Evolutionary conservation across 1,140 invertebrate genomes (phyloP), one percentile per base, ranked within the genome.

Genomic region (Phenacoccus solenopsis): DNA sequence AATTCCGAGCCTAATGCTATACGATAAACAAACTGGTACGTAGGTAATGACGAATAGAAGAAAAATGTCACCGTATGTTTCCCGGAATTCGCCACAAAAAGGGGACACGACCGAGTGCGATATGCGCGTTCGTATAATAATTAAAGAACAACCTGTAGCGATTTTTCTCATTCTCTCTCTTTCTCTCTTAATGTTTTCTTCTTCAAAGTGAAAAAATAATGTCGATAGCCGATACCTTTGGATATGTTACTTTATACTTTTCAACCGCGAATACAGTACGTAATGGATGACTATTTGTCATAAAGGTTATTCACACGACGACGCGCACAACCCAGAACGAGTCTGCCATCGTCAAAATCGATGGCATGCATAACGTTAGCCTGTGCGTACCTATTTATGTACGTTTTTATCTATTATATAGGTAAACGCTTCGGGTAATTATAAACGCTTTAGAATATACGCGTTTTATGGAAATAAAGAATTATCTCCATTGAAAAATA

Each of bases 401-500:
- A n/a, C n/a, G n/a, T n/a, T n/a, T n/a, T n/a, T n/a, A n/a, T n/a
- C n/a, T n/a, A n/a, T 32, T 13, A n/a, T 49, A 49, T 49, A 16
- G 13, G 38, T 49, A 27, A 64, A 64, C 59, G 59, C 25, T 64
- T 64, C 59, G 25, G 59, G 59, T 64, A 64, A 64, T 64, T 64
- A 64, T 64, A 25, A 64, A 64, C 59, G 20, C n/a, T 64, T 4
- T 64, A 27, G 59, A 64, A 64, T 64, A 64, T 64, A 22, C 59
- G 59, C n/a, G n/a, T n/a, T 64, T 64, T 64, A 27, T 64, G 59
- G 25, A 64, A 32, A n/a, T n/a, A 49, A 64, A 64, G 59, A 64
- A 64, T 64, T 24, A 25, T 64, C 59, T 25, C n/a, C n/a, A 27
- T 64, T 25, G 59, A 64, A 64, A 27, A 64, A 25, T 27, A 64